These are phyloP conservation scores for Protobothrops mucrosquamatus DNA, from an alignment of 2,113 vertebrate species.

Conservation along the genomic window DNA sequence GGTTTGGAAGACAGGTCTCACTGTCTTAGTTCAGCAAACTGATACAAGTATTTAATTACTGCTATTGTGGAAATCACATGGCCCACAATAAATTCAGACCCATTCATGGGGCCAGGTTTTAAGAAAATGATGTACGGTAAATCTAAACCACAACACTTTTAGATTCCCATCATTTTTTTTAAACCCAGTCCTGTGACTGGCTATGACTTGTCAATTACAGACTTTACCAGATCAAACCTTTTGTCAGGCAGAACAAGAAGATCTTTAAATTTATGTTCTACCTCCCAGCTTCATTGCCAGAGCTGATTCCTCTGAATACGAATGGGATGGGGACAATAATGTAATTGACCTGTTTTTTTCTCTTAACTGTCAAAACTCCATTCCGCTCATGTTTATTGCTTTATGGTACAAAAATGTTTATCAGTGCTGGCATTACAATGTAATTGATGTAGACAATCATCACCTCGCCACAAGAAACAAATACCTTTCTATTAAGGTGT, in stretches of 20 bases:
- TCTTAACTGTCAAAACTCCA: not conserved
- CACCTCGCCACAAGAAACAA: too few species aligned
- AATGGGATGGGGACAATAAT: not conserved
- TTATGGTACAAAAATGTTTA: not conserved
- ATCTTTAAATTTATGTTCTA: not conserved
- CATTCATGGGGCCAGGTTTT: not conserved
- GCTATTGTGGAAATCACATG: not conserved
- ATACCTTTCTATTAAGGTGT: too few species aligned
- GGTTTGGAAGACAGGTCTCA: not conserved
- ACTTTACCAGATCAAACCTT: not conserved
- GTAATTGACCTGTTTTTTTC: not conserved
- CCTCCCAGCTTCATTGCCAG: not conserved
- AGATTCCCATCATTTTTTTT: not conserved
- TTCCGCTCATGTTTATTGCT: not conserved
- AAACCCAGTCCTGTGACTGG: not conserved
- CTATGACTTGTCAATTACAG: not conserved
- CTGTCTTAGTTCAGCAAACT: not conserved
- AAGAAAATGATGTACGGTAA: not conserved
- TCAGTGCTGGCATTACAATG: not conserved
- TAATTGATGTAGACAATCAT: not conserved
- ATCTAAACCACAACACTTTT: not conserved
- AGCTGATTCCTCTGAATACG: not conserved
- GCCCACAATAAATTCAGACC: not conserved
- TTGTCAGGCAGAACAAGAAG: not conserved
- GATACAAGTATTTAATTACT: not conserved